Evolutionary conservation across 2,888 invertebrate genomes (phyloP), one percentile per base, ranked within the genome.

Genomic region (Aphodius granarius): DNA sequence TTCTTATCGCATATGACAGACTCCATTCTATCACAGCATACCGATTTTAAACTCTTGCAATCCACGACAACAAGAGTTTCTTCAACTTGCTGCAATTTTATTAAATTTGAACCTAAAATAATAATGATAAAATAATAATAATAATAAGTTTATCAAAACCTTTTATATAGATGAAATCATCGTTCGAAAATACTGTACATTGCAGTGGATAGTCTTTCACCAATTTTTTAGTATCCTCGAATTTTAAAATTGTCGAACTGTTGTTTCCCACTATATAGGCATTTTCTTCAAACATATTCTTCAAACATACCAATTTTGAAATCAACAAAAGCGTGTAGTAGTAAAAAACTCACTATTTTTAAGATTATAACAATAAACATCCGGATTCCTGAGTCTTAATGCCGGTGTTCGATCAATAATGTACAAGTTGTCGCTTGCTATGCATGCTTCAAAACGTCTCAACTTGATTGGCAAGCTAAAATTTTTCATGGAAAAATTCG

Each of bases 371-470:
- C 81, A 84, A 75, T 84, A 81, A 81, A 86, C 81, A 75, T 85
- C 85, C 62, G 85, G 83, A 78, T 85, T 84, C 17, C 83, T 79
- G n/a, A 86, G 79, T 77, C 87, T 79, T 77, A 81, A 85, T 21
- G 78, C 79, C 15, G 85, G 86, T 9, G 84, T 85, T 3, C 86
- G 85, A 71, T 86, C 86, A 64, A 86, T 79, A 22, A 87, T 83
- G 78, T 82, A 87, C 43, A 87, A 78, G 74, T 81, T 82, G 74
- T 83, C 78, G n/a, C 82, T 84, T 62, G 83, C 80, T 66, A 86
- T 79, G 74, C 84, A 84, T 3, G 84, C 79, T 78, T 85, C 82
- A 78, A 87, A 87, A 81, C 87, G 86, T 64, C 87, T 81, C 72
- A 86, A 81, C 15, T 79, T 81, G 68, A 79, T 79, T 15, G 85